Evolutionary conservation across 2,888 invertebrate genomes (phyloP).

Genomic region (Acanthococcus lagerstroemiae): DNA sequence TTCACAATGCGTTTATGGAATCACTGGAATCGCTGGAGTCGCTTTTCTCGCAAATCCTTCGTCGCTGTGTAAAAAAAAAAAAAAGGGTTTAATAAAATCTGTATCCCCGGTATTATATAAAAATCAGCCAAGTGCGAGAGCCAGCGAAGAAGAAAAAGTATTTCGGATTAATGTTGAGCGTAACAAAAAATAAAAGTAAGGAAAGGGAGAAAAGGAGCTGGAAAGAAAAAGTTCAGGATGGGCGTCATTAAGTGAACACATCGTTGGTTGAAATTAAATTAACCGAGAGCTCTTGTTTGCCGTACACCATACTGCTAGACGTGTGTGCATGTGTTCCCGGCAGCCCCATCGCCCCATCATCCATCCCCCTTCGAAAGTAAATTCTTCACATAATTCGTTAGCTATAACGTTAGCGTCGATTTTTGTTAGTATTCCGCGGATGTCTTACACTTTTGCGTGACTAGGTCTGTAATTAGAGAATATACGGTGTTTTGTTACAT

Average conservation of each 20-base stretch:
- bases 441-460: conserved; percentile 26
- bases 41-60: no score
- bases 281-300: conserved; percentile 20
- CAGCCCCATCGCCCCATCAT: background rate
- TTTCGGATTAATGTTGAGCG: no score
- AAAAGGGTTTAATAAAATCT: background rate
- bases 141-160: background rate
- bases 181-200: background rate
- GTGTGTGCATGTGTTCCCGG: conserved; percentile 7
- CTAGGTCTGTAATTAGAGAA: conserved; percentile 9
- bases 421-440: conserved; percentile 21
- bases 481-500: no score
- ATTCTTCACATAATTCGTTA: background rate
- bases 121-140: background rate
- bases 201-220: background rate
- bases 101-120: background rate
- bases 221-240: background rate
- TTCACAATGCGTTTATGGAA: no score
- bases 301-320: conserved; percentile 9
- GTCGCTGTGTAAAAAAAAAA: background rate
- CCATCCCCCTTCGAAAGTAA: background rate
- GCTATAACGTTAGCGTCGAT: background rate
- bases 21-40: no score
- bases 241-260: conserved; percentile 13
- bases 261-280: conserved; percentile 21